Evolutionary conservation across 2,888 invertebrate species (phyloP).

Genomic region (Cephus runcator): DNA sequence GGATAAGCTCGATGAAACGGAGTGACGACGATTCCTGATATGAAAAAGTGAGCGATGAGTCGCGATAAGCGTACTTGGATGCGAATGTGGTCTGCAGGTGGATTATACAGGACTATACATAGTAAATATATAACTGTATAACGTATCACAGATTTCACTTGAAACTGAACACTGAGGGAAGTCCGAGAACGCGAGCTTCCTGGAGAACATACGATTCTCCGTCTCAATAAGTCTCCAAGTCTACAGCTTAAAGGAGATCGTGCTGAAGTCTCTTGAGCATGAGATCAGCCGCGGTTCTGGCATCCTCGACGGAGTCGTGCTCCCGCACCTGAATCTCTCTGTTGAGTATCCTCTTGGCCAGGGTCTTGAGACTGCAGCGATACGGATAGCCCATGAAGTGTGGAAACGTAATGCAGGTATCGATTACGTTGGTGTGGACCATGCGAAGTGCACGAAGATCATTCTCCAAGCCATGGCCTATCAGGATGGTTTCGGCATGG

Average conservation of each 20-base stretch:
- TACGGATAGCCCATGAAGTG: conserved; percentile 86
- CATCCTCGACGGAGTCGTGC: conserved; percentile 95
- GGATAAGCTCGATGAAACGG: neutral
- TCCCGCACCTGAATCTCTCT: conserved; percentile 83
- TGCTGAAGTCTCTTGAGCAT: conserved; percentile 70
- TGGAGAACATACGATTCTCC: neutral
- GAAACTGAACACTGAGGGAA: conserved; percentile 44
- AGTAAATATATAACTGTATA: conserved; percentile 33
- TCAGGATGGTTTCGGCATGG: conserved; percentile 84
- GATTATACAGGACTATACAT: conserved; percentile 11
- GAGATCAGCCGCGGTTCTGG: conserved; percentile 88
- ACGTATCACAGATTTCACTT: conserved; percentile 56
- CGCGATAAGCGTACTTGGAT: neutral
- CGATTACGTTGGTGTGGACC: conserved; percentile 85
- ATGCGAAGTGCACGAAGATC: conserved; percentile 89
- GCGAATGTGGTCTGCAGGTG: conserved; percentile 10
- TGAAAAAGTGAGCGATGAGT: neutral
- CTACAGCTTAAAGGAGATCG: conserved; percentile 20
- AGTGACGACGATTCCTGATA: neutral
- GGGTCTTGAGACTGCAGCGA: conserved; percentile 82
- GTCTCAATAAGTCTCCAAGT: neutral
- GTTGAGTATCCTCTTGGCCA: conserved; percentile 78
- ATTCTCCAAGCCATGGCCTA: conserved; percentile 96
- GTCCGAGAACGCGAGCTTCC: neutral
- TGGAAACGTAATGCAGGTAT: conserved; percentile 90